Evolutionary conservation across 2,113 vertebrate species (phyloP).

Genomic region (Ptyas mucosa): DNA sequence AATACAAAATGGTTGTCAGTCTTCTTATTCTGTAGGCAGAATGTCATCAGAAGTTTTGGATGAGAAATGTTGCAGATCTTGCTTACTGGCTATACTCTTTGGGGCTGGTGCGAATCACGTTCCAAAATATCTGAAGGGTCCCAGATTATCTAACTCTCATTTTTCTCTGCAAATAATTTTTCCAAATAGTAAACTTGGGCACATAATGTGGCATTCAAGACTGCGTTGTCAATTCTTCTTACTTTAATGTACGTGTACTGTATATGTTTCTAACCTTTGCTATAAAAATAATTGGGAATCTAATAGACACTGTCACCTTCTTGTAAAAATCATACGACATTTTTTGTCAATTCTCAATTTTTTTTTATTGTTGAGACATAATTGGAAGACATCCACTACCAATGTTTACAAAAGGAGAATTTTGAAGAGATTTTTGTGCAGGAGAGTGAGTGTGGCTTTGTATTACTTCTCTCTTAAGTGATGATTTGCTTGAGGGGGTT

Average conservation of each 20-base stretch:
- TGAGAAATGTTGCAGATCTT: not conserved
- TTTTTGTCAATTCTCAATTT: not conserved
- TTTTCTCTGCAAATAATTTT: not conserved
- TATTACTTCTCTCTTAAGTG: not conserved
- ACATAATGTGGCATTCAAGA: not conserved
- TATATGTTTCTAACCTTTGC: not conserved
- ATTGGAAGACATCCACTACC: not conserved
- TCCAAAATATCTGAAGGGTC: not conserved
- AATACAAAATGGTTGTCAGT: not conserved
- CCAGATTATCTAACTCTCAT: not conserved
- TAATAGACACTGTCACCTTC: not conserved
- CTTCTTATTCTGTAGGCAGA: not conserved
- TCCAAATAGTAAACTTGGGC: not conserved
- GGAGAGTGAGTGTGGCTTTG: not conserved
- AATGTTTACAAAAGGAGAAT: not conserved
- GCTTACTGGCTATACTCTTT: not conserved
- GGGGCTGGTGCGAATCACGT: not conserved
- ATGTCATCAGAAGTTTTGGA: not conserved
- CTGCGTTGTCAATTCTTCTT: not conserved
- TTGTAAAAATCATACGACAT: not conserved
- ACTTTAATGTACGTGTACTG: not conserved
- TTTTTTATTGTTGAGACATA: not conserved
- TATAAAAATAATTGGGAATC: not conserved
- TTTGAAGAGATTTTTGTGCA: not conserved
- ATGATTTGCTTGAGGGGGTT: not conserved